Conservation (phyloP, 2,113 vertebrate genomes). For the Archocentrus centrarchus region DNA sequence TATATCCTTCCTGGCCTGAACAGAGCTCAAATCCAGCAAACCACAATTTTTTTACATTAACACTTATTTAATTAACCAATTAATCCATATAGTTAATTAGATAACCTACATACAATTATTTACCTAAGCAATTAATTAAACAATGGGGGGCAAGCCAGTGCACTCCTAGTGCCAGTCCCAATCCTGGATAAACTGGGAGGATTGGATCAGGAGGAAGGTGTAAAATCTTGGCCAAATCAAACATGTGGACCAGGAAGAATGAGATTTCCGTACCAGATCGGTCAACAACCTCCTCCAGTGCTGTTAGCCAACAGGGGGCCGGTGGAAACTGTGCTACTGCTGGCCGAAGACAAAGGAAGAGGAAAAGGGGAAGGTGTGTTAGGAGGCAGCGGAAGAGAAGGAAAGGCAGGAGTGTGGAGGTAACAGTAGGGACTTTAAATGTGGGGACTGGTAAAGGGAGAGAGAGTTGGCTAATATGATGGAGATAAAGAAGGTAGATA, state of each 20-base stretch:
- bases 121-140: background rate
- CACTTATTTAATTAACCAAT: background rate
- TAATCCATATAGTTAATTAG: background rate
- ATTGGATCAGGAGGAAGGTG: background rate
- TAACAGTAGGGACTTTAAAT: background rate
- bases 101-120: background rate
- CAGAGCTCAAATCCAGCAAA: background rate
- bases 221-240: background rate
- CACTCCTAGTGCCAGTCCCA: background rate
- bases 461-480: background rate
- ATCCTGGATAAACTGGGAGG: background rate
- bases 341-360: background rate
- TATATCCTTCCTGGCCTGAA: no score
- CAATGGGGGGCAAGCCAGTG: accelerated
- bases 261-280: accelerated
- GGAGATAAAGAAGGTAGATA: background rate
- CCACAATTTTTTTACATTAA: background rate
- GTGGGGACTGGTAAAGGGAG: background rate
- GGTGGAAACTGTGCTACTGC: background rate
- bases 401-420: background rate
- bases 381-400: background rate
- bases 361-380: background rate
- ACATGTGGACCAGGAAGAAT: background rate
- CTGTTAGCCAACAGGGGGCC: background rate
- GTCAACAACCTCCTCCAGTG: background rate